Percentiles rank a stretch among this genome's conserved stretches.
Evolutionary conservation across 2,888 invertebrate genomes (phyloP).

Genomic region (Drosophila neutralis): DNA sequence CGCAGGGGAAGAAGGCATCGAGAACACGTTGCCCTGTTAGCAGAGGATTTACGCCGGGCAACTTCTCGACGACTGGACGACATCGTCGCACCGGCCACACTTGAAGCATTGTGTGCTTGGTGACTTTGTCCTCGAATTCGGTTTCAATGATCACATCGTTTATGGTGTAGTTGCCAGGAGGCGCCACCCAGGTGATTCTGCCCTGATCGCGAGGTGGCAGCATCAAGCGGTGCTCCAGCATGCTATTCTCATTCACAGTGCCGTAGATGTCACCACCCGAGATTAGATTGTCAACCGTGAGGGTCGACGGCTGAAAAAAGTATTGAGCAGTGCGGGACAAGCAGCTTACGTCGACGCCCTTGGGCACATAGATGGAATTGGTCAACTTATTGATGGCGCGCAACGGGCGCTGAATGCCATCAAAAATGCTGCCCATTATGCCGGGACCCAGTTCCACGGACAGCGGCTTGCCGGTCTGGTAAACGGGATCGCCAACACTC

Average conservation of each 20-base stretch:
- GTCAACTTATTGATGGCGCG: slow-evolving; percentile 97
- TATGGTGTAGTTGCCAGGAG: slow-evolving; percentile 95
- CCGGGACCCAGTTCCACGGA: slow-evolving; percentile 99
- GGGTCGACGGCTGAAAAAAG: slow-evolving; percentile 94
- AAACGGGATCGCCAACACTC: slow-evolving; percentile 99
- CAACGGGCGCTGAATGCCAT: slow-evolving; percentile 99
- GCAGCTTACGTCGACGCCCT: slow-evolving; percentile 97
- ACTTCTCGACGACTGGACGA: slow-evolving; percentile 97
- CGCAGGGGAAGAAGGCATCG: slow-evolving; percentile 99
- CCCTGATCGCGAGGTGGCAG: slow-evolving; percentile 97
- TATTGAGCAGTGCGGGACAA: slow-evolving; percentile 92
- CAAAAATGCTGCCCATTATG: slow-evolving; percentile 99
- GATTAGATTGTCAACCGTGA: slow-evolving; percentile 96
- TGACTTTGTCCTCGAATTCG: slow-evolving; percentile 97
- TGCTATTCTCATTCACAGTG: slow-evolving; percentile 97
- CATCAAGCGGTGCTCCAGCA: slow-evolving; percentile 98
- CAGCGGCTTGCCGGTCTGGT: slow-evolving; percentile 98
- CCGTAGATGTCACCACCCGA: slow-evolving; percentile 99
- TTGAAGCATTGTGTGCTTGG: slow-evolving; percentile 97
- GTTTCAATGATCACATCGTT: slow-evolving; percentile 97
- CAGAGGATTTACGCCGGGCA: slow-evolving; percentile 98
- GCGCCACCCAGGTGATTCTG: slow-evolving; percentile 97
- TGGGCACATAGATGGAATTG: slow-evolving; percentile 99
- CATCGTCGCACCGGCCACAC: slow-evolving; percentile 99
- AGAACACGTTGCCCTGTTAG: slow-evolving; percentile 99